These are phyloP conservation scores for Terebella lapidaria DNA, from an alignment of 2,888 invertebrate genomes.

Conservation along the genomic window DNA sequence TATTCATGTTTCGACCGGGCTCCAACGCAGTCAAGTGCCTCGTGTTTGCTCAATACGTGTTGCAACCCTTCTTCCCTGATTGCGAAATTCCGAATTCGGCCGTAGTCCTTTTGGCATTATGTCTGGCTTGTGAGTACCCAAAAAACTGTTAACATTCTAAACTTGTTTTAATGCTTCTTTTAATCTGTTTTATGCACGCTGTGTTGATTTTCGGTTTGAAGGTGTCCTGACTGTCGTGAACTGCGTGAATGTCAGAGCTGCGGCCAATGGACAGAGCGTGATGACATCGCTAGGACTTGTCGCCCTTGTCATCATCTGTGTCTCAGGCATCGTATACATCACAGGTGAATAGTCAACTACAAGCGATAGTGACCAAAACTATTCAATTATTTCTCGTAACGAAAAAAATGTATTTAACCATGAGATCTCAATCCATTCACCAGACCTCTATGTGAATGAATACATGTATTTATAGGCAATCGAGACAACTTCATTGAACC, in stretches of 20 bases:
- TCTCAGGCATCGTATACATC: slow-evolving; percentile 80
- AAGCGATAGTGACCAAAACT: too few species aligned
- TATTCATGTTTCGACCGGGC: slow-evolving; percentile 44
- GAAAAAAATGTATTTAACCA: too few species aligned
- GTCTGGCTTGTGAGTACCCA: slow-evolving; percentile 26
- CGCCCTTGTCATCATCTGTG: slow-evolving; percentile 67
- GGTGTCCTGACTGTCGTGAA: slow-evolving; percentile 31
- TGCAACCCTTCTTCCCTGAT: slow-evolving; percentile 42
- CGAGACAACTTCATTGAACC: slow-evolving; percentile 28
- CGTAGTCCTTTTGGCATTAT: slow-evolving; percentile 32
- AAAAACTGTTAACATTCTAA: too few species aligned
- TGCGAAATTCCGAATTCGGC: slow-evolving; percentile 34
- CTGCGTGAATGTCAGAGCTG: slow-evolving; percentile 38
- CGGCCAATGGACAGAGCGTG: slow-evolving; percentile 37
- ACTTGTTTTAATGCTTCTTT: too few species aligned
- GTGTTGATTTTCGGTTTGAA: too few species aligned
- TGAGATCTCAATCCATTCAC: too few species aligned
- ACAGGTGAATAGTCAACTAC: too few species aligned
- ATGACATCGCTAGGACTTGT: slow-evolving; percentile 37
- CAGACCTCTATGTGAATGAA: too few species aligned
- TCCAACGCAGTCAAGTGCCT: slow-evolving; percentile 43
- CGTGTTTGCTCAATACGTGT: slow-evolving; percentile 46
- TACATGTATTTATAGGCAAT: slow-evolving; percentile 4
- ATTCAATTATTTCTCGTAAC: too few species aligned
- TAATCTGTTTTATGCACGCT: too few species aligned